phyloP scores from a whole-genome alignment of 2,888 invertebrate genomes.

The Chaitophorus viminalis region DNA sequence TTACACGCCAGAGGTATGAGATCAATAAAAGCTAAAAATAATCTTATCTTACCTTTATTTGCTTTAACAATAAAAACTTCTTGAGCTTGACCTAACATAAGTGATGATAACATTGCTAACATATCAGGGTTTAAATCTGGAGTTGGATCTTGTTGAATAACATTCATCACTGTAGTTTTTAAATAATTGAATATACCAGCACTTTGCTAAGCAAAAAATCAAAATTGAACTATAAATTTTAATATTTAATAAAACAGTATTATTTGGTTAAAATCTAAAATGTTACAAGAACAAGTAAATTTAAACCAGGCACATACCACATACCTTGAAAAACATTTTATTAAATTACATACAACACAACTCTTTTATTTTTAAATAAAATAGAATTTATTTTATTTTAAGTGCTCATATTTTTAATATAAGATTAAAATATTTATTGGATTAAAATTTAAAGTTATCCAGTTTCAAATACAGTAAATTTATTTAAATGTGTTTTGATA shows the following conservation, averaged over 20 bases:
- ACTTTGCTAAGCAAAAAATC: slow-evolving; percentile 74
- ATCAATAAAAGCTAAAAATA: too few relatives aligned
- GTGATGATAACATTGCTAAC: slow-evolving; percentile 81
- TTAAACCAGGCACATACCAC: background rate
- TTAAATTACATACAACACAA: too few relatives aligned
- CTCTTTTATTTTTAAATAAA: too few relatives aligned
- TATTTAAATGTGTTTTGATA: too few relatives aligned
- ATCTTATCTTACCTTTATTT: slow-evolving; percentile 74
- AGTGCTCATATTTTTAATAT: too few relatives aligned
- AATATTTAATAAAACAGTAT: background rate
- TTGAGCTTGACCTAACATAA: slow-evolving; percentile 98
- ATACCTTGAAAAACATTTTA: too few relatives aligned
- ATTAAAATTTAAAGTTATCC: too few relatives aligned
- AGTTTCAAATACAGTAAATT: too few relatives aligned
- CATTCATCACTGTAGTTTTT: slow-evolving; percentile 81
- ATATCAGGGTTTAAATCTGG: slow-evolving; percentile 95
- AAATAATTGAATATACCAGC: slow-evolving; percentile 89
- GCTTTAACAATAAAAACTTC: slow-evolving; percentile 97
- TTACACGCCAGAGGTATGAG: too few relatives aligned
- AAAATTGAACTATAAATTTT: background rate
- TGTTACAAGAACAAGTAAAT: too few relatives aligned
- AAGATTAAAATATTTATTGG: too few relatives aligned
- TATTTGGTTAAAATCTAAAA: background rate
- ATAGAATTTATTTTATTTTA: too few relatives aligned
- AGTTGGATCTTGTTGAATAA: slow-evolving; percentile 94